These are phyloP conservation scores for Ciconia maguari DNA, from an alignment of 2,113 vertebrate genomes.

Conservation along the genomic window DNA sequence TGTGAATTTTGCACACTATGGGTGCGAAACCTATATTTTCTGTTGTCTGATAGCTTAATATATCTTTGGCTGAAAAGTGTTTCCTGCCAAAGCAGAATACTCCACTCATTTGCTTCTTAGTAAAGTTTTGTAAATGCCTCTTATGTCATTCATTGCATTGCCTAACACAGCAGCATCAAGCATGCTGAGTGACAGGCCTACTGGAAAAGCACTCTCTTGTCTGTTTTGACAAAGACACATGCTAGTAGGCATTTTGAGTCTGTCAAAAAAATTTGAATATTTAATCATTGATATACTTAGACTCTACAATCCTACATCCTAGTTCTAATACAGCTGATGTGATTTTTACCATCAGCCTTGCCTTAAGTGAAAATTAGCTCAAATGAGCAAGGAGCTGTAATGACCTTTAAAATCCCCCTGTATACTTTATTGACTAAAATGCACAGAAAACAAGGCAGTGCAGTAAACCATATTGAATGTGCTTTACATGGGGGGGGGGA, in stretches of 20 bases:
- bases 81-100: neutral
- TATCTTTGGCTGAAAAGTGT: neutral
- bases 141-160: neutral
- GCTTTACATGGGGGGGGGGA: neutral
- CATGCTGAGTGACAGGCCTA: neutral
- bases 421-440: conserved; percentile 52
- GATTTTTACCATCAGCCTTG: conserved; percentile 46
- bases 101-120: neutral
- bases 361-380: conserved; percentile 55
- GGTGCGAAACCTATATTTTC: neutral
- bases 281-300: conserved; percentile 28
- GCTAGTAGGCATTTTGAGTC: neutral
- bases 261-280: neutral
- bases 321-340: neutral
- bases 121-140: neutral
- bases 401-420: conserved; percentile 47
- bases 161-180: neutral
- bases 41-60: neutral
- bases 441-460: neutral
- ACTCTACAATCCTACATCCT: neutral
- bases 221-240: conserved; percentile 13
- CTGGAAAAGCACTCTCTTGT: neutral
- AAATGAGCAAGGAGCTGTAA: conserved; percentile 47
- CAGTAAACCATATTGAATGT: conserved; percentile 27
- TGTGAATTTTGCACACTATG: neutral